These are phyloP conservation scores for Trachymyrmex cornetzi DNA, from an alignment of 1,140 invertebrate species.

Conservation along the genomic window DNA sequence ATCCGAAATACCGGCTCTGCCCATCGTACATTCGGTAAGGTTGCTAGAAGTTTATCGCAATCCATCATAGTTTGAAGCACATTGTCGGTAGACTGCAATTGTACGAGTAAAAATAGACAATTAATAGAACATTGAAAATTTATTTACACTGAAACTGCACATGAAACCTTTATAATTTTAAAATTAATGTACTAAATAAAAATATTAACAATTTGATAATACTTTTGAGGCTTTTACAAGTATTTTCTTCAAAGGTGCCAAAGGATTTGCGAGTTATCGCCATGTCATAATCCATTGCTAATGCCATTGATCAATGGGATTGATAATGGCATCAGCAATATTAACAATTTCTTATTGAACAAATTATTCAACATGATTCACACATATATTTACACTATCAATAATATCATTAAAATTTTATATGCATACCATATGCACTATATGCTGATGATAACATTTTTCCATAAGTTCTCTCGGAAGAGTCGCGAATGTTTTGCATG, in stretches of 20 bases:
- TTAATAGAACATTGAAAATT: slow-evolving; percentile 33
- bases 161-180: neutral
- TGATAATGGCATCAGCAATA: neutral
- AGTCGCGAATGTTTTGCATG: slow-evolving; percentile 93
- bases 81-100: slow-evolving; percentile 88
- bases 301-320: no score
- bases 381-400: neutral
- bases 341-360: neutral
- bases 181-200: neutral
- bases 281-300: no score
- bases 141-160: neutral
- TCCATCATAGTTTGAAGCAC: slow-evolving; percentile 90
- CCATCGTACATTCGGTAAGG: slow-evolving; percentile 91
- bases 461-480: slow-evolving; percentile 93
- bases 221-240: no score
- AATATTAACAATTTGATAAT: neutral
- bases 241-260: no score
- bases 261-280: no score
- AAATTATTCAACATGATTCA: neutral
- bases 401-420: neutral
- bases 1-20: slow-evolving; percentile 90
- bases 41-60: slow-evolving; percentile 90
- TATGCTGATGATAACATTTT: slow-evolving; percentile 93
- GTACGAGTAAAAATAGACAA: slow-evolving; percentile 62
- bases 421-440: slow-evolving; percentile 89